Conservation (phyloP, 92 coral and sea anemone species). For the Blastomussa wellsi region DNA sequence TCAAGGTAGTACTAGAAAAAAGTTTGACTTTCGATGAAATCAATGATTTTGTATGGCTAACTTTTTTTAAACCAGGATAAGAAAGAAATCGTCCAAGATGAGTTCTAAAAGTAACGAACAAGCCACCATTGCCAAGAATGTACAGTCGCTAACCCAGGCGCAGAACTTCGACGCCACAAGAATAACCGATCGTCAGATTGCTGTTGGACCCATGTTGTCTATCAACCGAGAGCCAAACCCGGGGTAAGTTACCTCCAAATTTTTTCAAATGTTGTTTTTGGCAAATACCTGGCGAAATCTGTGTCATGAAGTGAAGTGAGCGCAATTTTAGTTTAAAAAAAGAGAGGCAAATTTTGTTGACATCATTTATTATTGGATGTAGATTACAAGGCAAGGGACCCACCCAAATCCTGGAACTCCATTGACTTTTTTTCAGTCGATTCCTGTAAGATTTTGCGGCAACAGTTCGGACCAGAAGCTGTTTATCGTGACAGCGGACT, state of each 20-base stretch:
- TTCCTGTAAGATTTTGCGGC: neutral
- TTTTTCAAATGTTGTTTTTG: neutral
- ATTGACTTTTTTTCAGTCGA: neutral
- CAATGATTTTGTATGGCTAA: neutral
- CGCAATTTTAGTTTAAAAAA: too few species aligned
- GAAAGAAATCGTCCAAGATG: neutral
- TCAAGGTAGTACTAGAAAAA: neutral
- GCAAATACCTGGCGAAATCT: neutral
- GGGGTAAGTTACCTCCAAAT: neutral
- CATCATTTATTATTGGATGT: too few species aligned
- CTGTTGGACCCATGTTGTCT: neutral
- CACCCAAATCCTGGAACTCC: neutral
- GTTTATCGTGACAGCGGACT: neutral
- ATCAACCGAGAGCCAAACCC: neutral
- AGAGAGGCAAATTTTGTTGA: too few species aligned
- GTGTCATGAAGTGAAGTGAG: too few species aligned
- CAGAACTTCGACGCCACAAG: neutral
- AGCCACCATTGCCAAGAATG: neutral
- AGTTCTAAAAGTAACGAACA: conserved; percentile 8
- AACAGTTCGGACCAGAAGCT: neutral
- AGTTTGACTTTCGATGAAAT: neutral
- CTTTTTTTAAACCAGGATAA: neutral
- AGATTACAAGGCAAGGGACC: too few species aligned
- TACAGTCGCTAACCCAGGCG: neutral
- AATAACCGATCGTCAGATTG: neutral